These are phyloP conservation scores for Erpornis zantholeuca DNA, from an alignment of 2,113 vertebrate genomes.

Conservation along the genomic window DNA sequence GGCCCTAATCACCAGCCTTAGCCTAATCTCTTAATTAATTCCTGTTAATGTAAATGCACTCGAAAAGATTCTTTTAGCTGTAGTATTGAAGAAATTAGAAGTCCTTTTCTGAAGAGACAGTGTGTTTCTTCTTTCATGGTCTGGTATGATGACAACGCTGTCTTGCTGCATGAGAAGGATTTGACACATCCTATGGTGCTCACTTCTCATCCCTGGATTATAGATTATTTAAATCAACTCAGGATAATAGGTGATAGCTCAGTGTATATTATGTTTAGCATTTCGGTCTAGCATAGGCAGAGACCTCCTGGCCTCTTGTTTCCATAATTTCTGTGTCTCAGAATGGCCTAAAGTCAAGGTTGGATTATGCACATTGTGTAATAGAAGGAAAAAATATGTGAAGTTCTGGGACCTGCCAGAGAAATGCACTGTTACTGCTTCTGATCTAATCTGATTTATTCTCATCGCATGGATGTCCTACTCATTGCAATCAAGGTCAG, in stretches of 20 bases:
- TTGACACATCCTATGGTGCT: neutral
- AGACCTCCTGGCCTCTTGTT: neutral
- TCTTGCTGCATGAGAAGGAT: slow-evolving; percentile 21
- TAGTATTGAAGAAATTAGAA: neutral
- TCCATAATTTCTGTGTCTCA: neutral
- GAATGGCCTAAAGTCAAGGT: neutral
- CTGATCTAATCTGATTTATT: slow-evolving; percentile 11
- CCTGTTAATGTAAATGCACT: slow-evolving; percentile 6
- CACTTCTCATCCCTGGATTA: slow-evolving; percentile 32
- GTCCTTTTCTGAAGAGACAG: neutral
- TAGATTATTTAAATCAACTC: slow-evolving; percentile 34
- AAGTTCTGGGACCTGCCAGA: neutral
- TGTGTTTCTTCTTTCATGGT: neutral
- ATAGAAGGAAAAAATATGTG: neutral
- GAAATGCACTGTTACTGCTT: neutral
- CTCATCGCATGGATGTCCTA: neutral
- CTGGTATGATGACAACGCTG: neutral
- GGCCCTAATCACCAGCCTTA: neutral
- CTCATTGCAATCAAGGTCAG: slow-evolving; percentile 17
- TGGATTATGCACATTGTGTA: neutral
- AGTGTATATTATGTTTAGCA: neutral
- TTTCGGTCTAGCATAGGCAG: neutral
- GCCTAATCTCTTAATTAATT: slow-evolving; percentile 54
- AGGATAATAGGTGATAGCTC: slow-evolving; percentile 24
- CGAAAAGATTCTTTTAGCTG: neutral